Base-by-base conservation (phyloP, 1,140 invertebrate species). In the Drosophila sp. region DNA sequence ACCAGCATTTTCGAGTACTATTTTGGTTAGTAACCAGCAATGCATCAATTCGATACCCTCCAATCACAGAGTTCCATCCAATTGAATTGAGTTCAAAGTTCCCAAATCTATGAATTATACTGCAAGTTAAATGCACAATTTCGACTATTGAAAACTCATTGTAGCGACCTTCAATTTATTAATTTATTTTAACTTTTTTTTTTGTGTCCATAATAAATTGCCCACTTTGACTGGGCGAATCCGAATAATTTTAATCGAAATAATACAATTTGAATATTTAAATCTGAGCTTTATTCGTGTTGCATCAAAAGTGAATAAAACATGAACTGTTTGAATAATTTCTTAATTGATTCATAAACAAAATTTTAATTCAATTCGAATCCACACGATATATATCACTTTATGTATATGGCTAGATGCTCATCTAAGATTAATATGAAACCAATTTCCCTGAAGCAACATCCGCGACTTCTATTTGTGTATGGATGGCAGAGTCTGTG, bases 361-460 rank as follows among this genome's bases (percentile, higher is more conserved):
- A 27, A 50, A 50, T 50, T 50, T 50, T 50, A 50, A 50, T 50
- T 50, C 44, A 50, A 50, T 50, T 50, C 44, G 44, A 27, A 41
- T 41, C 11, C n/a, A 41, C 40, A 41, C 1, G 11, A 25, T 25
- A 6, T 47, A 47, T 47, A n/a, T 47, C 4, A 2, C 1, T 17
- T 23, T 17, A 23, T 23, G 2, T 50, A 27, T 47, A 47, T 23
- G 23, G 23, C 6, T 23, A 7, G 44, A 50, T 50, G 44, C 44
- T 50, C 44, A 50, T 50, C 44, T 50, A 50, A 50, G 44, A 50
- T 50, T 50, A 50, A 50, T 50, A 50, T 50, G 44, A 50, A 50
- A 50, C 44, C 44, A 50, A 50, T 50, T 50, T 50, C 44, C 44
- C 58, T 35, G 4, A 32, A 57, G 54, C 54, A 32, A 23, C 32